Evolutionary conservation across 1,140 invertebrate species (phyloP), one percentile per base, ranked within the genome.

Genomic region (Papilio polytes): DNA sequence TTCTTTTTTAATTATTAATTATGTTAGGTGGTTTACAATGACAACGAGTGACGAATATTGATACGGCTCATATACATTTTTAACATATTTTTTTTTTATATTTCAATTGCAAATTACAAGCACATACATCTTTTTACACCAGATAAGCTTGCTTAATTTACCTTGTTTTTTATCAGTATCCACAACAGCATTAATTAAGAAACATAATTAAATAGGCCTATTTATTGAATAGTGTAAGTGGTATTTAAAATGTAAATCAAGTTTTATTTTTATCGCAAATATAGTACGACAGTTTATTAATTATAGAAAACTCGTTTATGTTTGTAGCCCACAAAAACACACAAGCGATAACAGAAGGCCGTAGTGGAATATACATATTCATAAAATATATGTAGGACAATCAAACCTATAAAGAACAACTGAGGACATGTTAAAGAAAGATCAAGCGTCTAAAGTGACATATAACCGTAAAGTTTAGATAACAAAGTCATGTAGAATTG

Each of bases 201-300:
- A 56, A 20, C 7, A 56, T 9, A 63, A 56, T n/a, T 56, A 56
- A 56, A 63, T 59, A 22, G 8, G 56, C 56, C n/a, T 59, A 59
- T 59, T 59, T 22, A 10, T 63, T 63, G 12, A 63, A 26, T 22
- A 63, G 20, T 12, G 22, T 63, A 63, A 63, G 22, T 63, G 56
- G 56, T 26, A 63, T 63, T 63, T 63, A 31, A 63, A 63, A 63
- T 63, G 59, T 63, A 12, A 63, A 63, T 63, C 22, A 3, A 63
- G 59, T 63, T 63, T 63, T 63, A 63, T 63, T 63, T 63, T 63
- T 63, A 63, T 63, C 59, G 20, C 59, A 63, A 63, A 63, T 63
- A 26, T 63, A 63, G 20, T 63, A 63, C 6, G 36, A 3, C 20
- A 3, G 9, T 63, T 63, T 63, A 63, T 63, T 63, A 63, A 63